A percentile compares a stretch with the other conserved stretches of the same genome.
Conservation (phyloP, 2,888 invertebrate genomes). For the Chorisops tibialis region DNA sequence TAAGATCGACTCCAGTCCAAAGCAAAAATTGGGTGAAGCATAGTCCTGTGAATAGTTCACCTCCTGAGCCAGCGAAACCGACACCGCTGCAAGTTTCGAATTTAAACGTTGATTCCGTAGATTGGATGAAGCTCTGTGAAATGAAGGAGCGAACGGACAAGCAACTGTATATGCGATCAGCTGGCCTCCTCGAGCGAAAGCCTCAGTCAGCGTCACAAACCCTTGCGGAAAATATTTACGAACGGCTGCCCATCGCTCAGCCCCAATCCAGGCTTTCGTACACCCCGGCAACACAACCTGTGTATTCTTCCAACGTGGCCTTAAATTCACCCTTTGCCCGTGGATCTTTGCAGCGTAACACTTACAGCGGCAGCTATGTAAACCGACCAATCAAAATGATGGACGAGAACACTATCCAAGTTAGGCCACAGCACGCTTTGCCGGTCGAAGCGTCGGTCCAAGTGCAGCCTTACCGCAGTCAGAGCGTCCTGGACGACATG, state of each 20-base stretch:
- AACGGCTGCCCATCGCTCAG: conserved; percentile 28
- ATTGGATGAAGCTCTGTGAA: conserved; percentile 48
- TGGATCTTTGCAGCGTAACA: conserved; percentile 46
- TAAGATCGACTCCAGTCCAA: conserved; percentile 41
- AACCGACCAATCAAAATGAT: conserved; percentile 44
- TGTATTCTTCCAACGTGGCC: conserved; percentile 25
- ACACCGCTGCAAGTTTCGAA: conserved; percentile 6
- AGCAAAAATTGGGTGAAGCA: conserved; percentile 17
- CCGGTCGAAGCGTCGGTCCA: conserved; percentile 24
- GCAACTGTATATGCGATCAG: conserved; percentile 36
- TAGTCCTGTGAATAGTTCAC: background rate
- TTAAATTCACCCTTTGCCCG: conserved; percentile 41
- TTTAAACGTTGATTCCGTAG: conserved; percentile 40
- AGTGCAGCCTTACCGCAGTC: conserved; percentile 42
- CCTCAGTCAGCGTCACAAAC: background rate
- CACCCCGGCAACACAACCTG: conserved; percentile 28
- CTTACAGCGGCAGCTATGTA: conserved; percentile 41
- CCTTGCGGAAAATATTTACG: conserved; percentile 35
- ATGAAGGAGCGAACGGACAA: conserved; percentile 49
- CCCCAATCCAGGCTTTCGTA: conserved; percentile 28
- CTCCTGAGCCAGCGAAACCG: background rate
- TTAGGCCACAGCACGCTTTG: background rate
- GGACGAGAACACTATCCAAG: conserved; percentile 38
- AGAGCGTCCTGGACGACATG: conserved; percentile 48
- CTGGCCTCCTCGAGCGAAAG: background rate